Base-by-base conservation (phyloP, 2,113 vertebrate species). In the Xiphophorus maculatus region DNA sequence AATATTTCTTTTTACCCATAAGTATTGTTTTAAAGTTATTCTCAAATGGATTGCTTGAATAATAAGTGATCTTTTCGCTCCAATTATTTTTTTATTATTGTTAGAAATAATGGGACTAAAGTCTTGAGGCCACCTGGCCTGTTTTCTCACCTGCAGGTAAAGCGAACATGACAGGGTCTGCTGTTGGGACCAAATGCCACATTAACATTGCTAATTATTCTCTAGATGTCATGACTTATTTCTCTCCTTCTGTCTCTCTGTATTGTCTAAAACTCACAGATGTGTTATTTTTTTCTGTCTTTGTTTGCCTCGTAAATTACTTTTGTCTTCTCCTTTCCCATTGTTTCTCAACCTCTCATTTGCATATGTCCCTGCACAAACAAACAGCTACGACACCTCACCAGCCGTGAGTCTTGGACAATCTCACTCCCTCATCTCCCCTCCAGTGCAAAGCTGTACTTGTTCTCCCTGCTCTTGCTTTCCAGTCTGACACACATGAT, bases 401-500 rank as follows among this genome's bases (percentile, higher is more conserved):
- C 66, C 79, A 60, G 51, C 60, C 70, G 17, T 78, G 79, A 88
- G 79, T 88, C 75, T 67, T 82, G 51, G 67, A 70, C 85, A 78
- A 76, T 79, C 70, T 84, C 67, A 77, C 73, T 87, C 76, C 81
- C 80, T 73, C 74, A 58, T 71, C 80, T 84, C 75, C 64, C 19
- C 66, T 72, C 48, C 37, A 51, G 78, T 84, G 92, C 87, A 93
- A 92, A 89, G 89, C 80, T 69, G 29, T 48, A 42, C 87, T 88
- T 91, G 91, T 92, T 90, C 80, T 13, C 25, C 76, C 83, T 66
- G 73, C 83, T 80, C 81, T 75, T 42, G 63, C 79, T 82, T 80
- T 48, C 70, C 74, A 17, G 84, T 83, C 70, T 33, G 40, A 77
- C 79, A 73, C 40, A 0, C 84, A n/a, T 82, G 89, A 89, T 91